These are phyloP conservation scores for Melinaea menophilus DNA, from an alignment of 2,888 invertebrate species.

Conservation along the genomic window DNA sequence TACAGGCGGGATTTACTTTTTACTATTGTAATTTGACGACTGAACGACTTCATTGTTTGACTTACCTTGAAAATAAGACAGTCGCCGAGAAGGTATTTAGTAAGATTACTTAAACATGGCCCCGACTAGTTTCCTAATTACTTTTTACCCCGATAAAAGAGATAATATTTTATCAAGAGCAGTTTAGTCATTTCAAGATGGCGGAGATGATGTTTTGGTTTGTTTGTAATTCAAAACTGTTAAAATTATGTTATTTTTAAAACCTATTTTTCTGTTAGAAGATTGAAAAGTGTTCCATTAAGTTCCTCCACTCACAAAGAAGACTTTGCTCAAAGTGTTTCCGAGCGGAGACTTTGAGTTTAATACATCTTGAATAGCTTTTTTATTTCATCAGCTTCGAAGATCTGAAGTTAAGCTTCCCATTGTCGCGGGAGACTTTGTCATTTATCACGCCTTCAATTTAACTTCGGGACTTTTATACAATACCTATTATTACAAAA, in stretches of 20 bases:
- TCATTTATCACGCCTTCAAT: background rate
- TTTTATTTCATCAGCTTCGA: constrained; percentile 15
- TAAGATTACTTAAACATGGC: too few species aligned
- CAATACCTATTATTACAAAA: too few species aligned
- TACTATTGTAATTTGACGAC: constrained; percentile 10
- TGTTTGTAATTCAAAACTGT: too few species aligned
- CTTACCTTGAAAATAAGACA: too few species aligned
- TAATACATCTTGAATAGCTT: constrained; percentile 15
- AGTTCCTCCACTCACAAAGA: background rate
- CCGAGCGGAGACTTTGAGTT: constrained; percentile 6
- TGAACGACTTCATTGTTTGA: constrained; percentile 10
- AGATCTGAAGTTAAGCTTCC: background rate
- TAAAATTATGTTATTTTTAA: too few species aligned
- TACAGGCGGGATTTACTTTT: constrained; percentile 5
- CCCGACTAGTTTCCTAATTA: too few species aligned
- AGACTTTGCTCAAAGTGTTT: constrained; percentile 5
- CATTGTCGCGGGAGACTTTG: background rate
- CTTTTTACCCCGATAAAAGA: too few species aligned
- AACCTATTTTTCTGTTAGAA: background rate
- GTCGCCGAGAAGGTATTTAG: too few species aligned
- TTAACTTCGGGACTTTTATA: too few species aligned
- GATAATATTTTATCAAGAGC: too few species aligned
- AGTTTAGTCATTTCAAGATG: too few species aligned
- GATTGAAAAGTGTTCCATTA: background rate
- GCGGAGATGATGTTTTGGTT: too few species aligned